These are phyloP conservation scores for Camponotus vicinus DNA, from an alignment of 1,140 invertebrate genomes.

Conservation along the genomic window DNA sequence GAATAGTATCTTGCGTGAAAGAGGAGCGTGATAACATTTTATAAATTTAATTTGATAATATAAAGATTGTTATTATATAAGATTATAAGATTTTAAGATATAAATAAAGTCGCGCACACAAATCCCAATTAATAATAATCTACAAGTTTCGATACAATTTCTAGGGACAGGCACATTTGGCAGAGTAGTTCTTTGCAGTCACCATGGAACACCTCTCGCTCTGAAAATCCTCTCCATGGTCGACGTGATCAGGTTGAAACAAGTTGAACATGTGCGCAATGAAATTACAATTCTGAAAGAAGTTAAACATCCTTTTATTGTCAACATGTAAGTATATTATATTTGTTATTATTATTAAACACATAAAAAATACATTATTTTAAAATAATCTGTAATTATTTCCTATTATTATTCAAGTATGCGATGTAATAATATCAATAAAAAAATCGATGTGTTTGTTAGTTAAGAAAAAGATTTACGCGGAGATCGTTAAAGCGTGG, in stretches of 20 bases:
- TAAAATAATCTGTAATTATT: not conserved
- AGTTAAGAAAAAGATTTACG: slow-evolving; percentile 41
- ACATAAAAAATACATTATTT: not conserved
- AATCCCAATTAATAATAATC: slow-evolving; percentile 2
- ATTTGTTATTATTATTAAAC: not conserved
- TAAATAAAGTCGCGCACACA: not conserved
- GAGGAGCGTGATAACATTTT: not conserved
- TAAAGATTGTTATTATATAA: not conserved
- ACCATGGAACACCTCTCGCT: slow-evolving; percentile 90
- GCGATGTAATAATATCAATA: not conserved
- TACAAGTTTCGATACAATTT: slow-evolving; percentile 74
- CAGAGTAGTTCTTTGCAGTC: slow-evolving; percentile 94
- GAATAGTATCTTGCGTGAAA: not conserved
- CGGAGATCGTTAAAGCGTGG: slow-evolving; percentile 51
- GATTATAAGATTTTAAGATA: not conserved
- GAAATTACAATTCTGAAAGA: slow-evolving; percentile 96
- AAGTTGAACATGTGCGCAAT: slow-evolving; percentile 97
- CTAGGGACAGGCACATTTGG: slow-evolving; percentile 98
- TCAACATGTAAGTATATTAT: slow-evolving; percentile 93
- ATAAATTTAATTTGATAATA: not conserved
- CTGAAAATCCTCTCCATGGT: slow-evolving; percentile 97
- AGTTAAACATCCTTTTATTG: slow-evolving; percentile 97
- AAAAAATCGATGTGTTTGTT: slow-evolving; percentile 57
- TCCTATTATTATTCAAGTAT: not conserved
- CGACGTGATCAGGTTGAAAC: slow-evolving; percentile 96